Evolutionary conservation across 2,113 vertebrate species (phyloP).

Genomic region (Channa maculata): DNA sequence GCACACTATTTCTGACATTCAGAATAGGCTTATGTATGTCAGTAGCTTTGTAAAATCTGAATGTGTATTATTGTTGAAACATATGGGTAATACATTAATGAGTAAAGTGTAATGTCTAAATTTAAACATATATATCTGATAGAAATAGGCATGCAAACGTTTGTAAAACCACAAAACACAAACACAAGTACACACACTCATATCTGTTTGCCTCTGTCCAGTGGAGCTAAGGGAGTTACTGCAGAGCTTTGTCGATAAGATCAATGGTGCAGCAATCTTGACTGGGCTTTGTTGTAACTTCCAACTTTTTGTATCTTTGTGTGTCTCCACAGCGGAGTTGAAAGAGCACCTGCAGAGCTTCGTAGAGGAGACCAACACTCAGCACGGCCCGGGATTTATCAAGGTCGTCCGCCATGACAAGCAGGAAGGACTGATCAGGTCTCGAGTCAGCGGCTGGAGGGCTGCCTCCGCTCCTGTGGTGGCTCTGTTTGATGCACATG

Average conservation of each 20-base stretch:
- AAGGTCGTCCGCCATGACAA: slow-evolving; percentile 91
- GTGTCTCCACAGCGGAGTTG: slow-evolving; percentile 86
- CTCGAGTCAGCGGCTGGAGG: slow-evolving; percentile 94
- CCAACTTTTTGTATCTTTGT: slow-evolving; percentile 34
- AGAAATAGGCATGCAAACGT: too few relatives aligned
- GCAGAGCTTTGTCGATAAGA: slow-evolving; percentile 15
- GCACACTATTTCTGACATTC: not conserved
- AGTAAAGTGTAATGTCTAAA: not conserved
- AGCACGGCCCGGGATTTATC: slow-evolving; percentile 87
- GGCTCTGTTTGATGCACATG: slow-evolving; percentile 95
- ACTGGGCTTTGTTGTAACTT: slow-evolving; percentile 4
- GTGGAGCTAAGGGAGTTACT: slow-evolving; percentile 2
- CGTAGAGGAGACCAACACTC: slow-evolving; percentile 89
- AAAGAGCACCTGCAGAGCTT: slow-evolving; percentile 91
- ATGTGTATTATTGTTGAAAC: not conserved
- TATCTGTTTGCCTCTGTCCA: not conserved
- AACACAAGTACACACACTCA: not conserved
- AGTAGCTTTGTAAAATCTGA: not conserved
- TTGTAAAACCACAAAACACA: not conserved
- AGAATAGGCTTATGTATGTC: not conserved
- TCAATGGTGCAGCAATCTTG: slow-evolving; percentile 9
- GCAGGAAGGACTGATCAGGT: slow-evolving; percentile 94
- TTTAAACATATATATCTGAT: too few relatives aligned
- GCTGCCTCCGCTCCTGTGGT: slow-evolving; percentile 90
- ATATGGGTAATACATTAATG: not conserved